Evolutionary conservation across 2,888 invertebrate species (phyloP).

Genomic region (Candidula unifasciata): DNA sequence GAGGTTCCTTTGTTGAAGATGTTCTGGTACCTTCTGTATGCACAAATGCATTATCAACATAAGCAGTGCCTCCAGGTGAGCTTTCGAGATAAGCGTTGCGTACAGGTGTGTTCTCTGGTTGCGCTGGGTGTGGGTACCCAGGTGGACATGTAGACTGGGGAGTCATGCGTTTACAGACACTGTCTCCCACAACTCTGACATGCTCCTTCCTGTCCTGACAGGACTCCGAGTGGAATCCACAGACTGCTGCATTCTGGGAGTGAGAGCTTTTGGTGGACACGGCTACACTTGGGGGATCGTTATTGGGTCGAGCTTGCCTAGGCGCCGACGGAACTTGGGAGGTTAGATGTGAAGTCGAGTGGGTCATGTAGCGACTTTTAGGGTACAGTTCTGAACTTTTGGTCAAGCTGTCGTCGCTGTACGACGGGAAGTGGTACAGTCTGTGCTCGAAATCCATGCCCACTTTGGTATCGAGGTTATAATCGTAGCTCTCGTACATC

Average conservation of each 20-base stretch:
- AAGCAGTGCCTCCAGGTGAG: no score
- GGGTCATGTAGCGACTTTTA: not conserved
- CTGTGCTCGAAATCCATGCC: not conserved
- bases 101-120: no score
- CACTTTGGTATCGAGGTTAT: not conserved
- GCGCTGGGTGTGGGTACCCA: no score
- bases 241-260: not conserved
- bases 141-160: no score
- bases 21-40: no score
- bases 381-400: not conserved
- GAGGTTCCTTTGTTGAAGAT: no score
- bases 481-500: not conserved
- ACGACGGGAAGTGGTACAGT: not conserved
- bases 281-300: not conserved
- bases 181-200: no score
- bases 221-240: no score
- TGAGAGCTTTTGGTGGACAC: not conserved
- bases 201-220: no score
- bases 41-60: no score
- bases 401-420: constrained; percentile 10
- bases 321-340: not conserved
- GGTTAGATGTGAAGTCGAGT: not conserved
- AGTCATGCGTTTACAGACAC: no score
- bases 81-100: no score
- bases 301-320: not conserved